Evolutionary conservation across 2,797 vertebrate genomes (phyloP).

Genomic region (Acanthopagrus latus): DNA sequence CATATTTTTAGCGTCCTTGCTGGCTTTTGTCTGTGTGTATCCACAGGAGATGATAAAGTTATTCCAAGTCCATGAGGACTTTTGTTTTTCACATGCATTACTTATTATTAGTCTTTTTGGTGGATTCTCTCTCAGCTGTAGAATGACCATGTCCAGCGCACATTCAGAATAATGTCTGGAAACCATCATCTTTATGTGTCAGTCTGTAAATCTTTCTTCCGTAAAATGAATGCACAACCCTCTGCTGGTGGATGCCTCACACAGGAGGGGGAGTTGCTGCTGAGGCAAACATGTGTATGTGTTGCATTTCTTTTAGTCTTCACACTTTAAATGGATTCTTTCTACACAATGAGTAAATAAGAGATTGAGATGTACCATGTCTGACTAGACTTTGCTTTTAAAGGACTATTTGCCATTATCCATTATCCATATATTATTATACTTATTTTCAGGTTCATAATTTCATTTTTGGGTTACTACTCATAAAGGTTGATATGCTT

Average conservation of each 20-base stretch:
- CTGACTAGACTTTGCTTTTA: too few relatives aligned
- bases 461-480: too few relatives aligned
- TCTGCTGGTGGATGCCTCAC: slow-evolving; percentile 56
- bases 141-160: slow-evolving; percentile 48
- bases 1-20: slow-evolving; percentile 82
- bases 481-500: too few relatives aligned
- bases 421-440: too few relatives aligned
- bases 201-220: slow-evolving; percentile 69
- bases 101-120: slow-evolving; percentile 70
- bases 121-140: slow-evolving; percentile 12
- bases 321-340: not conserved
- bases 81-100: slow-evolving; percentile 76
- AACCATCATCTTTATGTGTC: slow-evolving; percentile 80
- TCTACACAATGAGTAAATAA: not conserved
- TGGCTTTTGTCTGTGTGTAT: slow-evolving; percentile 71
- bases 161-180: slow-evolving; percentile 77
- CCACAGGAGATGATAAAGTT: slow-evolving; percentile 72
- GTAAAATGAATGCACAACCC: slow-evolving; percentile 69
- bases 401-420: too few relatives aligned
- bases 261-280: slow-evolving; percentile 11
- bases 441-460: too few relatives aligned
- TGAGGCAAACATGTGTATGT: slow-evolving; percentile 3
- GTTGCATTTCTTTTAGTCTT: not conserved
- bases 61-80: slow-evolving; percentile 66
- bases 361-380: not conserved